Base-by-base conservation (phyloP, 2,888 invertebrate genomes). In the Nymphalis polychloros region DNA sequence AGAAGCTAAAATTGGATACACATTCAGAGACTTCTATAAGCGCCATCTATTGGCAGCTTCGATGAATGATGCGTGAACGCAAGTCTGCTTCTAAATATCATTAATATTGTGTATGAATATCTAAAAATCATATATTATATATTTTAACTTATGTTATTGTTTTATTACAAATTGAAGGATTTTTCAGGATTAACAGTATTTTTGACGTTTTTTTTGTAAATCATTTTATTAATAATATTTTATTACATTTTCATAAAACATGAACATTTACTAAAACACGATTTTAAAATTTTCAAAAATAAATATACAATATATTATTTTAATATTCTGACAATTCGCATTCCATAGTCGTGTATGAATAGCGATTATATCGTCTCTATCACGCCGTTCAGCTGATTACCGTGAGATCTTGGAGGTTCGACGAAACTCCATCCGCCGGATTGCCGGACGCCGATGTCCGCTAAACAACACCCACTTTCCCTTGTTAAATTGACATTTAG, bases 11-110 rank as follows among this genome's bases (percentile, higher is more conserved):
- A 68, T 52, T 41, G 35, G 23, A 27, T 66, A 62, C 68, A 35
- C 23, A 67, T 68, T 35, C 49, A 2, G 41, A 53, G 10, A 27
- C 13, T 20, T 13, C 13, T 10, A 55, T 23, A 60, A 63, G 64
- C 83, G 86, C 85, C 87, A 86, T 87, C 88, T 88, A 48, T 79
- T 67, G 70, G 47, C 8, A 62, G 50, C 49, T n/a, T n/a, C 8
- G 4, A 16, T 8, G 49, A 4, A 10, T 3, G 13, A 13, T 41
- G 0, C 2, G 2, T 10, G 13, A 13, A 13, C 41, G 13, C 13
- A 41, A 41, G 41, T 41, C 13, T 10, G 13, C 4, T 41, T 41
- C 0, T 27, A 5, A n/a, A 27, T 27, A 4, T 27, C 4, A 31
- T 31, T 1, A 31, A 31, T 31, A 6, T 6, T 31, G 6, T 31